Conservation (phyloP, 1,140 invertebrate genomes). For the Halyomorpha halys region DNA sequence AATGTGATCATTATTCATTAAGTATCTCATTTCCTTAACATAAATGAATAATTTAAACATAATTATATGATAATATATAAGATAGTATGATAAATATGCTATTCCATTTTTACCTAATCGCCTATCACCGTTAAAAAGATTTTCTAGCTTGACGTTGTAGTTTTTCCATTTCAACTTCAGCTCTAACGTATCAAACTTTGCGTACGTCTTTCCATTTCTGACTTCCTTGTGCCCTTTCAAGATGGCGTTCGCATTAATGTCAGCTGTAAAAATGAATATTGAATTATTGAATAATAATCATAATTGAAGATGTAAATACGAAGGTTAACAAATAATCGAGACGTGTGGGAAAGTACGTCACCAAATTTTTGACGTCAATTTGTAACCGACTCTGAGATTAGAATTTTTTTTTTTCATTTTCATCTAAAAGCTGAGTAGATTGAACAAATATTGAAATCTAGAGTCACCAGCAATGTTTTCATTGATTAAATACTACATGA, state of each 20-base stretch:
- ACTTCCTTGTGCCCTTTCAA: slow-evolving; percentile 45
- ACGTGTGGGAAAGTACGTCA: not conserved
- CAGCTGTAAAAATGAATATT: slow-evolving; percentile 38
- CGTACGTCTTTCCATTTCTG: slow-evolving; percentile 42
- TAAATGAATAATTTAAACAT: too few relatives aligned
- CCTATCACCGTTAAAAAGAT: slow-evolving; percentile 33
- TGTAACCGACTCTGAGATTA: too few relatives aligned
- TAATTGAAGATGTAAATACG: not conserved
- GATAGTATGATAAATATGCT: too few relatives aligned
- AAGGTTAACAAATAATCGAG: not conserved
- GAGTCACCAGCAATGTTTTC: too few relatives aligned
- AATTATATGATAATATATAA: too few relatives aligned
- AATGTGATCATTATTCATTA: too few relatives aligned
- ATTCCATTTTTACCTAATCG: slow-evolving; percentile 25
- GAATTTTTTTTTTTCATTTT: too few relatives aligned
- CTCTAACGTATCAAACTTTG: slow-evolving; percentile 42
- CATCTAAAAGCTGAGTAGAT: too few relatives aligned
- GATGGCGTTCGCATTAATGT: slow-evolving; percentile 47
- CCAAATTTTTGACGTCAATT: too few relatives aligned
- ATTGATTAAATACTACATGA: too few relatives aligned
- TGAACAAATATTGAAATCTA: too few relatives aligned
- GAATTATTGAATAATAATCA: slow-evolving; percentile 14
- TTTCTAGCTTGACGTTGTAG: slow-evolving; percentile 27
- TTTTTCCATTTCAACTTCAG: slow-evolving; percentile 46
- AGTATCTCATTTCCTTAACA: too few relatives aligned